Conservation (phyloP, 64 coral and sea anemone species). For the Astreopora myriophthalma region DNA sequence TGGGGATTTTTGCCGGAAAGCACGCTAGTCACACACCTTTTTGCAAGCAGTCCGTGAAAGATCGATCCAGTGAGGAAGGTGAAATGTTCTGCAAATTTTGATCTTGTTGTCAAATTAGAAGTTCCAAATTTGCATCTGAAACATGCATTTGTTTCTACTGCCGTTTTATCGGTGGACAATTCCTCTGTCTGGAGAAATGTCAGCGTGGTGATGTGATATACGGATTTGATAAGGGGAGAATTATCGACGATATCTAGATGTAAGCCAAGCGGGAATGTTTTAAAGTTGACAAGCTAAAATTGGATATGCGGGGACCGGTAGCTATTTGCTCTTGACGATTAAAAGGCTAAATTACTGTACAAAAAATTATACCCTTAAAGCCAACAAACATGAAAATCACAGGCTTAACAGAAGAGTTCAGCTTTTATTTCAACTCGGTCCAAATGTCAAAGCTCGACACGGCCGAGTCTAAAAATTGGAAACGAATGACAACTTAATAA, state of each 20-base stretch:
- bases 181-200: not conserved
- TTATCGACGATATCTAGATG: not conserved
- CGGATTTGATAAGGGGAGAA: not conserved
- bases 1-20: not conserved
- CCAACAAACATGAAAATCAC: not conserved
- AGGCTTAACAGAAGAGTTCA: not conserved
- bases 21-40: not conserved
- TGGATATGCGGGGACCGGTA: not conserved
- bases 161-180: not conserved
- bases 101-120: slow-evolving; percentile 36
- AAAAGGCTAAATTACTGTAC: not conserved
- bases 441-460: slow-evolving; percentile 21
- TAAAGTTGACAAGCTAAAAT: not conserved
- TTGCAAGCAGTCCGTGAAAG: not conserved
- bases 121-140: slow-evolving; percentile 3
- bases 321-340: not conserved
- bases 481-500: slow-evolving; percentile 34
- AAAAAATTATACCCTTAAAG: not conserved
- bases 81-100: slow-evolving; percentile 30
- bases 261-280: not conserved
- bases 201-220: not conserved
- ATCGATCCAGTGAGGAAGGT: not conserved
- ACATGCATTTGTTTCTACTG: not conserved
- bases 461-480: slow-evolving; percentile 21
- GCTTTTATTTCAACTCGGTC: slow-evolving; percentile 17